Evolutionary conservation across 92 coral and sea anemone genomes (phyloP), one percentile per base, ranked within the genome.

Genomic region (Pocillopora meandrina): DNA sequence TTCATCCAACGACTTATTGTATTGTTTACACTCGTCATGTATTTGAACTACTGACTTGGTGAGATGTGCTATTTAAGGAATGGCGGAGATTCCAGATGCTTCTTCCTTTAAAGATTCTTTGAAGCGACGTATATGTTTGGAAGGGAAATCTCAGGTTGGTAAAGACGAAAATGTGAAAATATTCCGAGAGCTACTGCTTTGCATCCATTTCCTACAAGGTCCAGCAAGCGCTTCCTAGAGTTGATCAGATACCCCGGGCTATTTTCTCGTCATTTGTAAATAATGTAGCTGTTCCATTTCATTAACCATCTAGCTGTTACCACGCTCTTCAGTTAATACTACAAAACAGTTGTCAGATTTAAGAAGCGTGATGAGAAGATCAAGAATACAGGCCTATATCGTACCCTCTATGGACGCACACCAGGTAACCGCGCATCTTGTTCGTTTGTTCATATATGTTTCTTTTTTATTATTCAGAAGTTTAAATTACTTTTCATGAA

Each of bases 351-450:
- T 96, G 77, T 81, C 81, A 65, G 93, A 90, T 34, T 86, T 96
- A 56, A 90, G 98, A 35, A 72, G 78, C 14, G 64, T 90, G 10
- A 94, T 96, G 96, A 62, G 60, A 31, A 90, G 91, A 35, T 49
- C 9, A 16, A 91, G 93, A 14, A 78, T 93, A n/a, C 89, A 91
- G 72, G 98, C 95, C 13, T 96, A 96, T 69, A 90, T 96, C 56
- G 83, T 96, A 31, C 98, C 98, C 2, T 94, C 98, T 16, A 65
- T 90, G 21, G 98, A 96, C 65, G 95, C 98, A 10, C 98, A 96
- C 61, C 96, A 93, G 93, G 98, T 96, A 82, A 35, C 9, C 74
- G 16, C 12, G 56, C 47, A 70, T 34, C 23, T 55, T 16, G 74
- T 70, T 16, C 20, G 52, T 70, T 36, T 7, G 20, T 0, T 70